A percentile compares a stretch with the other conserved stretches of the same genome.
Conservation (phyloP, 1,140 invertebrate species). For the Alviniconcha marisindica region DNA sequence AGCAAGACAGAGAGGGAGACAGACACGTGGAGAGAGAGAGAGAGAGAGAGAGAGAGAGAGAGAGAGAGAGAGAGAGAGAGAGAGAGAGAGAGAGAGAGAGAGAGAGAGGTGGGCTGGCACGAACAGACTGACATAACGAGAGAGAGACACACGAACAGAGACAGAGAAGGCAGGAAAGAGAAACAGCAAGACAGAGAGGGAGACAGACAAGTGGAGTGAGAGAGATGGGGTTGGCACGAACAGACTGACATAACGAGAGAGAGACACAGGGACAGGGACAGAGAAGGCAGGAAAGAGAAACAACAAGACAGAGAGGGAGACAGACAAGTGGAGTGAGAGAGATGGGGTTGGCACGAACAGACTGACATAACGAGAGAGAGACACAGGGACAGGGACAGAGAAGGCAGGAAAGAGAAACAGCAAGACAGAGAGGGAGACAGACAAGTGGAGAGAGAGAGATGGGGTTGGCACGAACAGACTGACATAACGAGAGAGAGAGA, state of each 20-base stretch:
- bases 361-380: neutral
- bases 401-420: neutral
- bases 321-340: no score
- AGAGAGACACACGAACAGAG: neutral
- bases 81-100: constrained; percentile 21
- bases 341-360: no score
- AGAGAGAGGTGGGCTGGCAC: neutral
- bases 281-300: neutral
- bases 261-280: neutral
- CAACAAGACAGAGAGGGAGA: neutral
- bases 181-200: neutral
- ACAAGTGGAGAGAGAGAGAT: no score
- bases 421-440: neutral
- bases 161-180: neutral
- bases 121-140: no score
- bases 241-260: neutral
- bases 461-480: no score
- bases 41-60: neutral
- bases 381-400: neutral
- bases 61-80: constrained; percentile 10
- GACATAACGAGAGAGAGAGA: no score
- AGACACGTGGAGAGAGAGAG: neutral
- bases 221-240: neutral
- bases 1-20: neutral
- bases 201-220: neutral